Percentiles rank a stretch among this genome's conserved stretches.
Evolutionary conservation across 2,888 invertebrate genomes (phyloP).

Genomic region (Callyntrura guangdongensis): DNA sequence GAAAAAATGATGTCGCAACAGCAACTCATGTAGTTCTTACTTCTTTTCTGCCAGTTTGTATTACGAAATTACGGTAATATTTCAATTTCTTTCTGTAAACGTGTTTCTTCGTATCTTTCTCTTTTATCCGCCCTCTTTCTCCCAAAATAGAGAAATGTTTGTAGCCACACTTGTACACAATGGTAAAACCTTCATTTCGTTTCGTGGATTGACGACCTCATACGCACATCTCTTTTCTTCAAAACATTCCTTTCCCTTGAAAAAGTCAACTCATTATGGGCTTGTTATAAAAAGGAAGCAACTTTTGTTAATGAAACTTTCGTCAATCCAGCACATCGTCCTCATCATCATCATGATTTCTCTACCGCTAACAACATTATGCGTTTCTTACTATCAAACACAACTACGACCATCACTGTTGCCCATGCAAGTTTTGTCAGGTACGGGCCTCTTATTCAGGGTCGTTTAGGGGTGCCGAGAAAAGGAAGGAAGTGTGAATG

Average conservation of each 20-base stretch:
- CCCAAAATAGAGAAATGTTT: background rate
- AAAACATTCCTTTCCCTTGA: background rate
- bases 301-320: slow-evolving; percentile 13
- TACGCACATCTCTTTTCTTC: background rate
- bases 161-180: background rate
- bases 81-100: slow-evolving; percentile 57
- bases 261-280: slow-evolving; percentile 33
- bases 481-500: slow-evolving; percentile 48
- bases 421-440: background rate
- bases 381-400: too few relatives aligned
- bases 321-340: slow-evolving; percentile 17
- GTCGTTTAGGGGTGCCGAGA: background rate
- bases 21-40: background rate
- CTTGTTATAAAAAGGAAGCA: slow-evolving; percentile 14
- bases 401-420: background rate
- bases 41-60: slow-evolving; percentile 20
- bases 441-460: slow-evolving; percentile 18
- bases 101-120: background rate
- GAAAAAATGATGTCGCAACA: background rate
- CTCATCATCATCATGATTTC: slow-evolving; percentile 13
- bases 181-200: background rate
- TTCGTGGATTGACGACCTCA: too few relatives aligned
- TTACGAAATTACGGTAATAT: slow-evolving; percentile 65
- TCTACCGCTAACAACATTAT: background rate
- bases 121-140: background rate